Conservation (phyloP, 37 sponge, comb jelly and placozoan species). For the Petrosia ficiformis region DNA sequence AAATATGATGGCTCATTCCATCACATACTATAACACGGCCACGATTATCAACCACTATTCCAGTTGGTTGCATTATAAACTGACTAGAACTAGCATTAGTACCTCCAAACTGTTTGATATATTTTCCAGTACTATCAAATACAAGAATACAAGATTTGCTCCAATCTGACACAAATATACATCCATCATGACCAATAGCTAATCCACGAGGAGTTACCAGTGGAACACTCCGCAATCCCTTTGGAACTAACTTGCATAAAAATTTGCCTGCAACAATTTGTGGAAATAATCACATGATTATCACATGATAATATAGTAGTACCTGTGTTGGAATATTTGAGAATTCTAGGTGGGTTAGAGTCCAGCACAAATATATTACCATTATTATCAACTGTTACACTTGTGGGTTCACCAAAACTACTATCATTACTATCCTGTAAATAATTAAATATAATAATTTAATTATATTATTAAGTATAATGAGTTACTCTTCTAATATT, state of each 20-base stretch:
- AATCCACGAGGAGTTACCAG: slow-evolving; percentile 28
- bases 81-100: neutral
- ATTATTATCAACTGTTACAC: slow-evolving; percentile 4
- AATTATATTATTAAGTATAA: no score
- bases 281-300: neutral
- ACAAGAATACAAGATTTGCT: slow-evolving; percentile 30
- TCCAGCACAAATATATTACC: slow-evolving; percentile 36
- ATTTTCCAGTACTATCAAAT: slow-evolving; percentile 25
- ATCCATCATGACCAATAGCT: slow-evolving; percentile 11
- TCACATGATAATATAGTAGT: neutral
- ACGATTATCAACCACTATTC: slow-evolving; percentile 17
- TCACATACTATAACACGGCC: slow-evolving; percentile 27
- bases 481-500: no score
- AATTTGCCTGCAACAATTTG: slow-evolving; percentile 28
- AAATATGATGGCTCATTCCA: slow-evolving; percentile 31
- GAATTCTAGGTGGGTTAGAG: slow-evolving; percentile 5
- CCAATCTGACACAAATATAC: slow-evolving; percentile 23
- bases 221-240: neutral
- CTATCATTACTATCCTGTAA: slow-evolving; percentile 17
- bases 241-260: slow-evolving; percentile 6
- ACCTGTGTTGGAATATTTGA: slow-evolving; percentile 35
- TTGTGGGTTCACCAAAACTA: slow-evolving; percentile 29
- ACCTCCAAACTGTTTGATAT: slow-evolving; percentile 9
- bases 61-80: slow-evolving; percentile 31
- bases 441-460: neutral